Evolutionary conservation across 2,888 invertebrate genomes (phyloP), one percentile per base, ranked within the genome.

Genomic region (Aethes cnicana): DNA sequence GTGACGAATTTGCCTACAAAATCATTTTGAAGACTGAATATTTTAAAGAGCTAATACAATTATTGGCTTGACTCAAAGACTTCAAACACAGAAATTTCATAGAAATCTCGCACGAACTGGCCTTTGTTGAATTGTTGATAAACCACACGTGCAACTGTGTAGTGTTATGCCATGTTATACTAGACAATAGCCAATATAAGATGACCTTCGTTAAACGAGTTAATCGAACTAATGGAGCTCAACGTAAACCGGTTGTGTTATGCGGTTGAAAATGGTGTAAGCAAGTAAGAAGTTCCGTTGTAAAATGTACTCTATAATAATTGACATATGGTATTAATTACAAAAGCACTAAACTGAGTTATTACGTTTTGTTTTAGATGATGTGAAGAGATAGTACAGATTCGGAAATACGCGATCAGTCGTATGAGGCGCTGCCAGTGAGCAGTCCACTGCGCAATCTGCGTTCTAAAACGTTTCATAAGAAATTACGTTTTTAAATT

Each of bases 371-470:
- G 8, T 30, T 32, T 16, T 4, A 8, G 2, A 7, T 16, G 17
- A 32, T 3, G 17, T 17, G 16, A 11, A 17, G 14, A 32, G 32
- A 32, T 32, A 16, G n/a, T 17, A 17, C 17, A 32, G 32, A 32
- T 32, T 32, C 17, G 5, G 25, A 33, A 42, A 35, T 14, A 12
- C 49, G 23, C 23, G 32, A 17, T 72, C 72, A 85, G 83, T 87
- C 70, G 84, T 68, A 63, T 77, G 82, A 71, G 77, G 83, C 87
- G 66, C 84, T 84, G 89, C 86, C 90, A 90, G 90, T 90, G 90
- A 70, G 87, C 77, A 81, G 88, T 86, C 89, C 81, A 68, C 79
- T 79, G 69, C 75, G 48, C 47, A 42, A 47, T 20, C 39, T 16
- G 39, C 23, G 30, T 14, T 12, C 32, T 33, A n/a, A n/a, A n/a